A percentile compares a stretch with the other conserved stretches of the same genome.
These are phyloP conservation scores for Megalurothrips usitatus DNA, from an alignment of 2,888 invertebrate genomes.

Conservation along the genomic window DNA sequence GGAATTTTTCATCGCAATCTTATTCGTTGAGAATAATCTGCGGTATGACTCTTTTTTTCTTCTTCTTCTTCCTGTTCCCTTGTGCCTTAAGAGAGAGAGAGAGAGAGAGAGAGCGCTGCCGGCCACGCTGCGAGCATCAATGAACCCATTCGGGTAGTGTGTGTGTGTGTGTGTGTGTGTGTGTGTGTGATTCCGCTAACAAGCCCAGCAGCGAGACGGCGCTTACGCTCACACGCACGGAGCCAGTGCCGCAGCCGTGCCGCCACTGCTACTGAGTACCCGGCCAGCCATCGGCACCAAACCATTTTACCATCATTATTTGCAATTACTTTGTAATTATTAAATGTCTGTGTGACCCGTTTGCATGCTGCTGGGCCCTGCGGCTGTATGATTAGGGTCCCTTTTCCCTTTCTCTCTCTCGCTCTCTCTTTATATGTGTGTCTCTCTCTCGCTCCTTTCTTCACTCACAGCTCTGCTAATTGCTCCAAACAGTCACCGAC, in stretches of 20 bases:
- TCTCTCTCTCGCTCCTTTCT: too few species aligned
- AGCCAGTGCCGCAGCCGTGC: background rate
- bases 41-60: too few species aligned
- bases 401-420: too few species aligned
- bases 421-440: too few species aligned
- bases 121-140: background rate
- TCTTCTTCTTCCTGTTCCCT: too few species aligned
- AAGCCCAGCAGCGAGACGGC: background rate
- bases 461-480: too few species aligned
- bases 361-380: background rate
- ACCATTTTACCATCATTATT: background rate
- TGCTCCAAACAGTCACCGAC: too few species aligned
- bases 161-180: background rate
- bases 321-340: background rate
- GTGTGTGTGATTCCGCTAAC: slow-evolving; percentile 15
- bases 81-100: too few species aligned
- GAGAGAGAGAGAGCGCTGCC: background rate
- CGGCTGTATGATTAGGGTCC: background rate
- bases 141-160: slow-evolving; percentile 2
- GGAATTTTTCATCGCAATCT: too few species aligned
- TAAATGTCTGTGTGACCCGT: background rate
- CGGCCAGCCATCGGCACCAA: background rate
- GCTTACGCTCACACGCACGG: background rate
- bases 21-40: too few species aligned
- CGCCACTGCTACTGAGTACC: background rate